phyloP scores from a whole-genome alignment of 2,113 vertebrate species.

The Nothobranchius furzeri region DNA sequence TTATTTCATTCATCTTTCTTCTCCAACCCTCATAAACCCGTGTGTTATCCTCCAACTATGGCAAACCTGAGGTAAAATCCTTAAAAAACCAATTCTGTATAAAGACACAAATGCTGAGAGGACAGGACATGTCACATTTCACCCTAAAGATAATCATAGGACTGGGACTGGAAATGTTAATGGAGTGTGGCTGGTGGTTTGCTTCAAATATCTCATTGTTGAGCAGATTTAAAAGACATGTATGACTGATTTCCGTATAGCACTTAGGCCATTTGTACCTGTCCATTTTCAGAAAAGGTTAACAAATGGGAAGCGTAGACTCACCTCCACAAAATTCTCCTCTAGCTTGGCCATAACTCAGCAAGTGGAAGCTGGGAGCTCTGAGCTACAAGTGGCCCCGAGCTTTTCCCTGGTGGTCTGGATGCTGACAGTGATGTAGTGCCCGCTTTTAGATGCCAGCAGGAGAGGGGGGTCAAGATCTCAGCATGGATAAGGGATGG shows the following conservation, averaged over 20 bases:
- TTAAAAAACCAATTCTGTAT: too few species aligned
- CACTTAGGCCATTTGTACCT: constrained; percentile 67
- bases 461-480: constrained; percentile 65
- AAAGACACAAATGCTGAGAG: too few species aligned
- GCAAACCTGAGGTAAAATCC: too few species aligned
- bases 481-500: constrained; percentile 65
- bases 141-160: neutral
- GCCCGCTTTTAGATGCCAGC: constrained; percentile 81
- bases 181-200: constrained; percentile 29
- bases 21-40: too few species aligned
- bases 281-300: constrained; percentile 62
- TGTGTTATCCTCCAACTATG: too few species aligned
- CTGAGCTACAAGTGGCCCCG: constrained; percentile 69
- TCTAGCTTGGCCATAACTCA: constrained; percentile 78
- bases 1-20: too few species aligned
- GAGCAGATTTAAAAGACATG: constrained; percentile 38
- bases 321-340: constrained; percentile 58
- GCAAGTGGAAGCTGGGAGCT: constrained; percentile 64
- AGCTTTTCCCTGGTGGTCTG: constrained; percentile 83
- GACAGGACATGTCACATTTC: too few species aligned
- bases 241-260: constrained; percentile 53
- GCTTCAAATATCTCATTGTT: constrained; percentile 29
- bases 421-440: constrained; percentile 87
- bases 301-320: constrained; percentile 64
- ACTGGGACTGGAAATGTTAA: constrained; percentile 20